A percentile compares a stretch with the other conserved stretches of the same genome.
These are phyloP conservation scores for Clostera curtula DNA, from an alignment of 2,888 invertebrate genomes.

Conservation along the genomic window DNA sequence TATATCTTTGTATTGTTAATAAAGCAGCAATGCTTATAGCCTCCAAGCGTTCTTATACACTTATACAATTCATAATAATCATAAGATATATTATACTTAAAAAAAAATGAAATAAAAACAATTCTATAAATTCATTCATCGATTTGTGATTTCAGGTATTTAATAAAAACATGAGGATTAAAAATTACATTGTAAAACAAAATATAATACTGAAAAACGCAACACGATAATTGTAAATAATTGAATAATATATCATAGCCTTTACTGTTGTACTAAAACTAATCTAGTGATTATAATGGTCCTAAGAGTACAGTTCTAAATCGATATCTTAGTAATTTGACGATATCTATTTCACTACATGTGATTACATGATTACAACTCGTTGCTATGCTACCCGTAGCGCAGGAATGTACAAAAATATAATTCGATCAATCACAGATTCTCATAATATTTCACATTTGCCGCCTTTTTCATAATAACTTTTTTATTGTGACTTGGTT, in stretches of 20 bases:
- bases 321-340: slow-evolving; percentile 30
- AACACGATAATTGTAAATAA: slow-evolving; percentile 23
- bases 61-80: background rate
- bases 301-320: background rate
- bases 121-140: slow-evolving; percentile 10
- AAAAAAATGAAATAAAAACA: no score
- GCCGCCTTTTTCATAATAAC: no score
- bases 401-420: slow-evolving; percentile 71
- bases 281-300: slow-evolving; percentile 24
- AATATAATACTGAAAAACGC: slow-evolving; percentile 38
- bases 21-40: slow-evolving; percentile 31
- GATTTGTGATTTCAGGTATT: slow-evolving; percentile 14
- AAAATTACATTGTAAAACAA: slow-evolving; percentile 7
- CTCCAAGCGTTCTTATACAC: slow-evolving; percentile 16
- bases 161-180: slow-evolving; percentile 11
- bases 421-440: slow-evolving; percentile 58
- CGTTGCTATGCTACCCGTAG: slow-evolving; percentile 53
- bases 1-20: slow-evolving; percentile 22
- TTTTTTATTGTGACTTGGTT: no score
- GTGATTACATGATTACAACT: slow-evolving; percentile 19
- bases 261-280: slow-evolving; percentile 14
- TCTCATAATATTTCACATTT: slow-evolving; percentile 30
- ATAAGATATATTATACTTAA: background rate
- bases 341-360: slow-evolving; percentile 18
- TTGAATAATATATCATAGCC: slow-evolving; percentile 34